Evolutionary conservation across 2,888 invertebrate species (phyloP), one percentile per base, ranked within the genome.

Genomic region (Endomychus coccineus): DNA sequence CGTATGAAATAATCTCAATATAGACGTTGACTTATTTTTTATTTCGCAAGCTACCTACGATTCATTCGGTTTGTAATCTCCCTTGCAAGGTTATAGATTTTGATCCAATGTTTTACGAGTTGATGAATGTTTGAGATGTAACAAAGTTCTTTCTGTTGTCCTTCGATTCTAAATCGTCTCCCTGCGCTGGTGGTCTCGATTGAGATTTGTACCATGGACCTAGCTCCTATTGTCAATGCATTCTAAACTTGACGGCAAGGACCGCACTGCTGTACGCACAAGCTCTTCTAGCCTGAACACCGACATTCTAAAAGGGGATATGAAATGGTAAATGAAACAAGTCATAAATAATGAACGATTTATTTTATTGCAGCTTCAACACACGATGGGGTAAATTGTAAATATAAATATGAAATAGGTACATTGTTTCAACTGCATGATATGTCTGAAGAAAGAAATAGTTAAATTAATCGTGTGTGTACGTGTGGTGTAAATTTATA

Each of bases 351-450:
- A 64, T 63, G 62, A 65, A 64, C 62, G 62, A 64, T 59, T 64
- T 61, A 61, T 56, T 63, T 66, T 66, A 66, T 66, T 66, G 66
- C 65, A 65, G 59, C 58, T 55, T 58, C 59, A 61, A 64, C 65
- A 66, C 64, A 65, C 62, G 61, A 60, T 51, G 51, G 46, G 50
- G 42, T 50, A 47, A 52, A 54, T 50, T 51, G 51, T 49, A 51
- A 50, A 51, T 54, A 22, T 27, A 21, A 35, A 38, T 33, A 22
- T 30, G 16, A 16, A 28, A 56, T 51, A 51, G 51, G 48, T 45
- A 48, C 46, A 49, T 39, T 44, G 44, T 43, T 45, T 36, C 42
- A 41, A 41, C 48, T 50, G 49, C 35, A 46, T 54, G 56, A 57
- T 58, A 58, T 58, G 56, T 57, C 51, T 48, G 48, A 42, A 46